These are phyloP conservation scores for Gobiocypris rarus DNA, from an alignment of 2,113 vertebrate genomes.

Conservation along the genomic window DNA sequence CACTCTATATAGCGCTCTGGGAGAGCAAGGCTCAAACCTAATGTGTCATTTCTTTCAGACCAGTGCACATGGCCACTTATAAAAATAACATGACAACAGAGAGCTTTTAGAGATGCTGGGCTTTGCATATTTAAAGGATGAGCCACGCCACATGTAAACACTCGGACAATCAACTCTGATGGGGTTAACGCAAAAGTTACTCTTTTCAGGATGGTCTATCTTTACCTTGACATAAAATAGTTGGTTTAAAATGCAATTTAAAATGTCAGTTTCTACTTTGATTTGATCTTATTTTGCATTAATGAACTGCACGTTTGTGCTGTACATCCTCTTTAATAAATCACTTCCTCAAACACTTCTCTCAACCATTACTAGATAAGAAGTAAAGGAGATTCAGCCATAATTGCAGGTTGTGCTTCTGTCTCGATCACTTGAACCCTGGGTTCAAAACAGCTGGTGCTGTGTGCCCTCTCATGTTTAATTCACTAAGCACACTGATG, in stretches of 20 bases:
- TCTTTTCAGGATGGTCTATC: background rate
- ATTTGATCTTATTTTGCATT: background rate
- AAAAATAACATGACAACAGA: slow-evolving; percentile 50
- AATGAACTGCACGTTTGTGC: background rate
- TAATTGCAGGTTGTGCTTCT: slow-evolving; percentile 7
- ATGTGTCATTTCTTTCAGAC: slow-evolving; percentile 34
- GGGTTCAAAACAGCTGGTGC: background rate
- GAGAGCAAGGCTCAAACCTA: slow-evolving; percentile 31
- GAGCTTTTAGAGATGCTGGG: slow-evolving; percentile 42
- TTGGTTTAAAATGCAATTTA: background rate
- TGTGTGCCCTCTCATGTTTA: slow-evolving; percentile 31
- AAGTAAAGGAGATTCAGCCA: background rate
- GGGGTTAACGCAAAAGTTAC: background rate
- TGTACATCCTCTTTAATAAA: slow-evolving; percentile 7
- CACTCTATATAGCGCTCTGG: background rate
- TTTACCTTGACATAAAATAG: background rate
- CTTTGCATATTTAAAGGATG: slow-evolving; percentile 47
- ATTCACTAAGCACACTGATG: slow-evolving; percentile 32
- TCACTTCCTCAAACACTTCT: background rate
- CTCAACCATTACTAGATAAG: background rate
- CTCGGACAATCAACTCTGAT: background rate
- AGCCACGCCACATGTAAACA: slow-evolving; percentile 10
- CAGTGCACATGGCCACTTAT: slow-evolving; percentile 42
- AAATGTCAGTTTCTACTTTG: background rate
- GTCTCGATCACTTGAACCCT: background rate